Evolutionary conservation across 2,113 vertebrate genomes (phyloP).

Genomic region (Catharus minimus): DNA sequence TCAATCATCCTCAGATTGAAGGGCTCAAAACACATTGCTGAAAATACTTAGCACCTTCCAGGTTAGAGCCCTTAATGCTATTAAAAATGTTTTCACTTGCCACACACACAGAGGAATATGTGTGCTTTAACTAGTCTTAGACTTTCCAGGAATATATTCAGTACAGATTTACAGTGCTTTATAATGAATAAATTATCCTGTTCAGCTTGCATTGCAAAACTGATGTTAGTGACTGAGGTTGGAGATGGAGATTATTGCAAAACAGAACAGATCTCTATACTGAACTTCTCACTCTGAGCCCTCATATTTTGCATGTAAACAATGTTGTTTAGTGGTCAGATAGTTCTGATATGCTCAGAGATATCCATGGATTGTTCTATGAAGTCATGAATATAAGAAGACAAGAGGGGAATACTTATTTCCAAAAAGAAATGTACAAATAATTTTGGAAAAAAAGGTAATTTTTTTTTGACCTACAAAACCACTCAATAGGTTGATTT

Average conservation of each 20-base stretch:
- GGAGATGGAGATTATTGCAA: neutral
- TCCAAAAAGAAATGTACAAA: neutral
- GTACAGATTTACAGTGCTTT: slow-evolving; percentile 19
- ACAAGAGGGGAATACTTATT: neutral
- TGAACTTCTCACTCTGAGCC: neutral
- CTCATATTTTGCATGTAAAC: neutral
- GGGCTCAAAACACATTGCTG: neutral
- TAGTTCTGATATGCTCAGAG: neutral
- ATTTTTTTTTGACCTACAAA: neutral
- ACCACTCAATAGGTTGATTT: neutral
- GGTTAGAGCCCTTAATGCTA: neutral
- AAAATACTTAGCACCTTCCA: slow-evolving; percentile 30
- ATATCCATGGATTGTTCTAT: neutral
- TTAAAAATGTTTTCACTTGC: slow-evolving; percentile 27
- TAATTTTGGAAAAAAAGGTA: neutral
- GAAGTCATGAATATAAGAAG: neutral
- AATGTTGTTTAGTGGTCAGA: neutral
- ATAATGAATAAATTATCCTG: neutral
- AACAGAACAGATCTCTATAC: neutral
- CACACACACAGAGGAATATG: neutral
- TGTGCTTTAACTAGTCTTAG: neutral
- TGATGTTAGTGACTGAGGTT: neutral
- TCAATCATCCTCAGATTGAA: neutral
- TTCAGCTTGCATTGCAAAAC: neutral
- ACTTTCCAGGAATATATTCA: slow-evolving; percentile 41